Base-by-base conservation (phyloP, 2,113 vertebrate genomes). In the Girardinichthys multiradiatus region DNA sequence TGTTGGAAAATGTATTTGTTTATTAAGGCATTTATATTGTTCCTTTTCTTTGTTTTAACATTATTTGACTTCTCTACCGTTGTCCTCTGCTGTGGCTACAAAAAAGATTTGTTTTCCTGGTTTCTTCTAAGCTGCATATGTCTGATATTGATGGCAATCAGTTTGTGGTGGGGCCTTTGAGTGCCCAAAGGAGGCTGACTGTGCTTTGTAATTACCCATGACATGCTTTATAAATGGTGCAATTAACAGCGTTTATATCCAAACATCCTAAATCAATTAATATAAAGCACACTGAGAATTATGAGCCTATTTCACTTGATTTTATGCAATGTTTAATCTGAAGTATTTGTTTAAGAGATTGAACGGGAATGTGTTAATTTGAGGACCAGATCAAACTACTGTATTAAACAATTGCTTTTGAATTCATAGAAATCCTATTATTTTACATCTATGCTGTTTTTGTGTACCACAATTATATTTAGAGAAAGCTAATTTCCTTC, bases 201-300 rank as follows among this genome's bases (percentile, higher is more conserved):
- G 83, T 76, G 85, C 68, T 77, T 76, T 64, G 77, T 91, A 93
- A 94, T 93, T 92, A 94, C 84, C 81, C 86, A 64, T 86, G 92
- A 87, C 88, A 86, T 84, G 85, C 89, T 89, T 82, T 83, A 91
- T 87, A 90, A 90, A 87, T 68, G 33, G 59, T 76, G 82, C 65
- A 85, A 93, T 94, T 91, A 94, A 88, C 81, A 85, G 84, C 76
- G 82, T 91, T 92, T 91, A 92, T 92, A 93, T 91, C 83, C 86
- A 93, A 92, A 91, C 91, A 92, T 85, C 79, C 73, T 70, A 90
- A 92, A 82, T 87, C 79, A 93, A 92, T 91, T 92, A 90, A 91
- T 86, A 91, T 84, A 85, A 91, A 89, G 68, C 87, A 85, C 70
- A 57, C 62, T 57, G 88, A 81, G 74, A 90, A 87, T 87, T 74